Base-by-base conservation (phyloP, 2,113 vertebrate genomes). In the Phocoena phocoena region DNA sequence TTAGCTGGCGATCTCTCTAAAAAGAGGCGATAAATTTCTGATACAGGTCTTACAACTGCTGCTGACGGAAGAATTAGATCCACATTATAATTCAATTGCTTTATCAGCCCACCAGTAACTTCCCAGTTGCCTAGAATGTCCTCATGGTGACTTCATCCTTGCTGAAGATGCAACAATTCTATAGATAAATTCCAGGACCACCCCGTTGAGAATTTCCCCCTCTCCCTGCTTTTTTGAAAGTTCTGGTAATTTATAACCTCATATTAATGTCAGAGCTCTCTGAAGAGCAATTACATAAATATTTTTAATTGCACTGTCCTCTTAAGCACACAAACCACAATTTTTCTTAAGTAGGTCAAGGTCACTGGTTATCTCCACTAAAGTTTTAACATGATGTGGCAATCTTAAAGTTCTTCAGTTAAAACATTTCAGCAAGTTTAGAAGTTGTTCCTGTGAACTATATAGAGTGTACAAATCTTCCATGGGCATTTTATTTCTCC, bases 221-320 rank as follows among this genome's bases (percentile, higher is more conserved):
- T 62, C n/a, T 86, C 28, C 17, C 20, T 50, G 67, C 81, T 91
- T 97, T 98, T 83, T 73, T 60, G 63, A 98, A 98, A 97, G 96
- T 98, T 87, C 89, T 95, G 63, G 60, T 98, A 98, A 98, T 98
- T 98, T 98, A 98, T 98, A 96, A 98, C 84, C 14, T 84, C 79
- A 60, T 98, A 96, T 90, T 98, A 98, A 98, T 97, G 85, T 96
- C 97, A 15, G 11, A 95, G 87, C 87, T 98, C 91, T 98, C 95
- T 98, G 96, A 98, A 98, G 97, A 98, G 95, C 97, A 98, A 95
- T 97, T 98, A 96, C 93, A 98, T 98, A 98, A 98, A 98, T 99
- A 97, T 98, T 98, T 98, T 98, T 98, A 97, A 98, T 97, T 97
- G 90, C 87, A 97, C 97, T 98, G 97, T 98, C 97, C 95, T 98